A percentile compares a stretch with the other conserved stretches of the same genome.
These are phyloP conservation scores for Bellardia bayeri DNA, from an alignment of 2,888 invertebrate species.

Conservation along the genomic window DNA sequence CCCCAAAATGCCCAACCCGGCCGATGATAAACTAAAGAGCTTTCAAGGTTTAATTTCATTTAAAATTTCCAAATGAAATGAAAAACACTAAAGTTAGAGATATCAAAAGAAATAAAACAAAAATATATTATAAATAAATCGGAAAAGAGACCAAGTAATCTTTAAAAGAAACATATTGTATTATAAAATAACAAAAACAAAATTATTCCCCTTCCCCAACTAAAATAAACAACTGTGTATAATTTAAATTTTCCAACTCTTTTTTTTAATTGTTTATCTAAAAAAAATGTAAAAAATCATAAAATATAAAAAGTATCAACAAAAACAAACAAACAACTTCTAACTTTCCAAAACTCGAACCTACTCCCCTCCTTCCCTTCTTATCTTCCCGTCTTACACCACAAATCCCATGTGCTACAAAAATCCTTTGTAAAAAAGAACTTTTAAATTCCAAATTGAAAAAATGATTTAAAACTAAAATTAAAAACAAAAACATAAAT, in stretches of 20 bases:
- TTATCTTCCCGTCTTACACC: neutral
- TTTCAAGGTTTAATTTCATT: conserved; percentile 69
- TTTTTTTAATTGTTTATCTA: conserved; percentile 50
- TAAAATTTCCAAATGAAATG: conserved; percentile 46
- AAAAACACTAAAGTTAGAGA: conserved; percentile 50
- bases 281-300: conserved; percentile 61
- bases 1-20: conserved; percentile 77
- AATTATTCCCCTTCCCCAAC: conserved; percentile 49
- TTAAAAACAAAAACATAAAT: conserved; percentile 7
- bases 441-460: conserved; percentile 60
- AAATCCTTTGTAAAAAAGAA: conserved; percentile 62
- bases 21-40: conserved; percentile 79
- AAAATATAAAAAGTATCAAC: conserved; percentile 33
- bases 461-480: conserved; percentile 30
- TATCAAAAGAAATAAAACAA: conserved; percentile 63
- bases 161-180: conserved; percentile 70
- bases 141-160: conserved; percentile 73
- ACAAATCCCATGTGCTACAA: conserved; percentile 8
- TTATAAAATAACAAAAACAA: conserved; percentile 60
- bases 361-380: neutral
- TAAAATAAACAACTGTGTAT: conserved; percentile 66
- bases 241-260: conserved; percentile 40
- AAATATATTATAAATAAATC: conserved; percentile 61
- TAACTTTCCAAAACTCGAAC: conserved; percentile 31
- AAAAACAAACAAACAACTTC: conserved; percentile 27